Conservation (phyloP, 2,888 invertebrate species). For the Eretmocerus hayati region DNA sequence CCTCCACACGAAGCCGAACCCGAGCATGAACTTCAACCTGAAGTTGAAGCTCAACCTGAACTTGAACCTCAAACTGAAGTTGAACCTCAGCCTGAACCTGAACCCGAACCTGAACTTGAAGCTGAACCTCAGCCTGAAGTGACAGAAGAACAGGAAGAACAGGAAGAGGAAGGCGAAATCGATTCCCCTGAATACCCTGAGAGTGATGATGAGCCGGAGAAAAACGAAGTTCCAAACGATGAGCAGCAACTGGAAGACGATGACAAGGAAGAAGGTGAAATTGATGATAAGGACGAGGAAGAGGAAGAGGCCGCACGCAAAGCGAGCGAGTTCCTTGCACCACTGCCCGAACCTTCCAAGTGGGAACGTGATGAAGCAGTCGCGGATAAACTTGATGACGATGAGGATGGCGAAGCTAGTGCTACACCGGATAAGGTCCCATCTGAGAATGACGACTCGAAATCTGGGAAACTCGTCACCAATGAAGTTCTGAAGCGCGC, state of each 20-base stretch:
- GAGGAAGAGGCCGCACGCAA: constrained; percentile 29
- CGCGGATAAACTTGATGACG: constrained; percentile 42
- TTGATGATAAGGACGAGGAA: constrained; percentile 35
- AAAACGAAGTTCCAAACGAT: too few species aligned
- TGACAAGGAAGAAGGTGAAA: constrained; percentile 30
- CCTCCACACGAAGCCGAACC: too few species aligned
- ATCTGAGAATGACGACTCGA: constrained; percentile 30
- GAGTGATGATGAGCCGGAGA: too few species aligned
- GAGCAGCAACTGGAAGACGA: neutral
- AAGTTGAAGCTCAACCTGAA: too few species aligned
- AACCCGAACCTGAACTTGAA: too few species aligned
- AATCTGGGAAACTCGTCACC: constrained; percentile 60
- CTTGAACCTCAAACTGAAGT: too few species aligned
- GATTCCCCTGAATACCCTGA: too few species aligned
- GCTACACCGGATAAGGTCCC: constrained; percentile 42
- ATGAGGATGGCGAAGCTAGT: constrained; percentile 50
- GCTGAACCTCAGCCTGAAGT: too few species aligned
- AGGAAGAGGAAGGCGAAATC: too few species aligned
- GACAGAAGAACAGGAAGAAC: too few species aligned
- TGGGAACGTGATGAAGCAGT: constrained; percentile 72
- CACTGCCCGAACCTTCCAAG: constrained; percentile 74
- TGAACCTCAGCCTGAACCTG: too few species aligned
- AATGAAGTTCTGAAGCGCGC: constrained; percentile 84
- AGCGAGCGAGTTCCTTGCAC: constrained; percentile 61
- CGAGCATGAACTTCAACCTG: too few species aligned